Conservation (phyloP, 1,140 invertebrate species). For the Planococcus citri region DNA sequence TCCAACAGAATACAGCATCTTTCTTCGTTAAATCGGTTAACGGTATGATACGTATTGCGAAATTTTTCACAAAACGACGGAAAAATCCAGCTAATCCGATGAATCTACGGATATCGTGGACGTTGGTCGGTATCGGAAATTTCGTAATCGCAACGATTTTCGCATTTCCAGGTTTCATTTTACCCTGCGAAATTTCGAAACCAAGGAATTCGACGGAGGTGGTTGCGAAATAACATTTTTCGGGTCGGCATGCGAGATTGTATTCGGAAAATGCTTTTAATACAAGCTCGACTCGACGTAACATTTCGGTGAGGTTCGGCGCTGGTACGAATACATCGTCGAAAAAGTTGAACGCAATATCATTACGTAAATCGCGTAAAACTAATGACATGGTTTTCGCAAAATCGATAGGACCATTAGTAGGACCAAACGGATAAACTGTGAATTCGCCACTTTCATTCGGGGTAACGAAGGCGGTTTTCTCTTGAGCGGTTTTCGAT, state of each 20-base stretch:
- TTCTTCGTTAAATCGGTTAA: not conserved
- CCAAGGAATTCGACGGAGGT: not conserved
- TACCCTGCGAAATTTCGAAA: not conserved
- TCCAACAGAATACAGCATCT: not conserved
- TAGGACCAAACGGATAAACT: constrained; percentile 28
- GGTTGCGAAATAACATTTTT: not conserved
- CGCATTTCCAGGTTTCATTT: not conserved
- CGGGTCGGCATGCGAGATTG: too few species aligned
- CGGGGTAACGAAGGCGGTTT: constrained; percentile 29
- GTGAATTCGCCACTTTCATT: constrained; percentile 25
- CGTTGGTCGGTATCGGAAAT: not conserved
- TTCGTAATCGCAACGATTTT: not conserved
- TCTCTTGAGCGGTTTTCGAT: constrained; percentile 28
- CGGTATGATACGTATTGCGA: not conserved
- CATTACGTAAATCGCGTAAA: too few species aligned
- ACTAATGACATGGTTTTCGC: constrained; percentile 24
- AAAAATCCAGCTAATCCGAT: not conserved
- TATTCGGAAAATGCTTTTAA: too few species aligned
- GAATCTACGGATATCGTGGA: not conserved
- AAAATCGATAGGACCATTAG: constrained; percentile 23
- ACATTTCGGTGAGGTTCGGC: too few species aligned
- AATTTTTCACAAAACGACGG: not conserved
- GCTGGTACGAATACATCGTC: too few species aligned
- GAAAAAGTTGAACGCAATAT: too few species aligned
- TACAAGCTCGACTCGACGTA: too few species aligned